Conservation (phyloP, 2,797 vertebrate species). For the Gymnopithys bicolor region DNA sequence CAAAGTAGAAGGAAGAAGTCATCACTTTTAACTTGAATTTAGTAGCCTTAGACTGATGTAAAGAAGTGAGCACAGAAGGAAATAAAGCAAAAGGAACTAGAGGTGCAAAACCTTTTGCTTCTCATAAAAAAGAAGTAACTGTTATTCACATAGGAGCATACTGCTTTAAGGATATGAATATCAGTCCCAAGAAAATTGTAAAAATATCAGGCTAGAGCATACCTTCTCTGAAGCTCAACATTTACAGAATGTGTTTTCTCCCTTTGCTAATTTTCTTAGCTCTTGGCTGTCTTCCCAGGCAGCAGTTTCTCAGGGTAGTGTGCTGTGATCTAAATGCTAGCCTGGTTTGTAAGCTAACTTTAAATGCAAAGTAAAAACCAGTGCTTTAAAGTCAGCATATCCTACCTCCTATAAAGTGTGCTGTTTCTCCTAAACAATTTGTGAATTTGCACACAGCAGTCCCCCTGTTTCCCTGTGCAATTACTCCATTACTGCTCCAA, state of each 20-base stretch:
- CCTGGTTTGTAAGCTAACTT: background rate
- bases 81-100: background rate
- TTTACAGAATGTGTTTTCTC: constrained; percentile 36
- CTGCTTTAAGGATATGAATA: constrained; percentile 38
- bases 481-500: background rate
- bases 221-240: background rate
- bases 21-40: background rate
- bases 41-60: background rate
- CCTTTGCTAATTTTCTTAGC: constrained; percentile 50
- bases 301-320: constrained; percentile 5
- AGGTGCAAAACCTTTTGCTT: background rate
- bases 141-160: background rate
- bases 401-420: background rate
- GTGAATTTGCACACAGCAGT: background rate
- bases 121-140: constrained; percentile 30
- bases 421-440: background rate
- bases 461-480: background rate
- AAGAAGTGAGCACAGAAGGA: background rate
- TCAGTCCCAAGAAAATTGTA: constrained; percentile 16
- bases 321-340: constrained; percentile 34
- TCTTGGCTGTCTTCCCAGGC: constrained; percentile 58
- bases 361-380: constrained; percentile 8
- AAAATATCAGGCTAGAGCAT: constrained; percentile 1
- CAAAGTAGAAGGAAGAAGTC: background rate
- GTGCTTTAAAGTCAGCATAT: background rate